phyloP scores from a whole-genome alignment of 2,888 invertebrate species.

The Elmis aenea region DNA sequence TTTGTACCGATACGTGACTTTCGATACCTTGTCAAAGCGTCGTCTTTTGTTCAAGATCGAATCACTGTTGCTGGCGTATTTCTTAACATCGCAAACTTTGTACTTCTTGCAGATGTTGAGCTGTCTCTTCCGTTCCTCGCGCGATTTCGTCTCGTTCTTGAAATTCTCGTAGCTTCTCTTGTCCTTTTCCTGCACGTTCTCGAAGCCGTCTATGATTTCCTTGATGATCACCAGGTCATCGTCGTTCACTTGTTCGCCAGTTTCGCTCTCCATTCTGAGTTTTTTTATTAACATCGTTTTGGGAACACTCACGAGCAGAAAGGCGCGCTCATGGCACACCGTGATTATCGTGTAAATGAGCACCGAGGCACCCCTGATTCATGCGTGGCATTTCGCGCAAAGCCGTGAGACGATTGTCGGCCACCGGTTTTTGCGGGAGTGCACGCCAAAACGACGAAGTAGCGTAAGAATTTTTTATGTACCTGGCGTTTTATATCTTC shows the following conservation, averaged over 20 bases:
- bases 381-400: too few relatives aligned
- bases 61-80: constrained; percentile 19
- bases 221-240: constrained; percentile 41
- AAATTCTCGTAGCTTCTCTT: constrained; percentile 9
- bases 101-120: neutral
- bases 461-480: constrained; percentile 4
- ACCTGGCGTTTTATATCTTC: constrained; percentile 8
- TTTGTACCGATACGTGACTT: too few relatives aligned
- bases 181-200: constrained; percentile 26
- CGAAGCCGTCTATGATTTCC: constrained; percentile 41
- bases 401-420: too few relatives aligned
- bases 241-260: constrained; percentile 5
- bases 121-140: neutral
- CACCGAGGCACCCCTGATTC: too few relatives aligned
- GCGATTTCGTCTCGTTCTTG: constrained; percentile 9
- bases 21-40: neutral
- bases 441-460: too few relatives aligned
- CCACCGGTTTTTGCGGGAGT: too few relatives aligned
- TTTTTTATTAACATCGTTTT: constrained; percentile 13
- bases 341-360: neutral
- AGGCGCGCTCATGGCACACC: neutral
- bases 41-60: constrained; percentile 14
- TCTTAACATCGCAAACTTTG: neutral
- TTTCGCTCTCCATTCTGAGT: constrained; percentile 13
- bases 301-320: neutral